Evolutionary conservation across 1,140 invertebrate species (phyloP).

Genomic region (Drosophila sechellia): DNA sequence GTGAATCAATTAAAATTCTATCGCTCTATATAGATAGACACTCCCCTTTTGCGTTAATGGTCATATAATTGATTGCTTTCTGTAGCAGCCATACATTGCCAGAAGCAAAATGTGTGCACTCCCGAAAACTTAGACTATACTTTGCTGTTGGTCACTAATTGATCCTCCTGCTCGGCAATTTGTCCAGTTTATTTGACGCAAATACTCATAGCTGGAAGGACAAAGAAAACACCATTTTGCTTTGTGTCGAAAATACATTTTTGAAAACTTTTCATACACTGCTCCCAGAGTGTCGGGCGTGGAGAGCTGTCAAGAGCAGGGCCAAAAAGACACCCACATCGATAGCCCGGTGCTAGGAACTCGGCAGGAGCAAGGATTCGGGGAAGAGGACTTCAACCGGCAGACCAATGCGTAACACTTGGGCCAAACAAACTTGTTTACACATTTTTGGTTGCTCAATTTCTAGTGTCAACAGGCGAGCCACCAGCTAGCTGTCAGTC

Average conservation of each 20-base stretch:
- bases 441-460: conserved; percentile 82
- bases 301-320: conserved; percentile 65
- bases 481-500: conserved; percentile 46
- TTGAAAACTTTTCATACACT: conserved; percentile 44
- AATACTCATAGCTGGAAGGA: conserved; percentile 33
- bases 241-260: conserved; percentile 54
- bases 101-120: background rate
- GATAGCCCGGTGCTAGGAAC: conserved; percentile 13
- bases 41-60: background rate
- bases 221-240: conserved; percentile 44
- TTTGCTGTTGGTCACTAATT: conserved; percentile 47
- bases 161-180: conserved; percentile 45
- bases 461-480: conserved; percentile 79
- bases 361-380: conserved; percentile 2
- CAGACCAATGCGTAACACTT: conserved; percentile 60
- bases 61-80: conserved; percentile 34
- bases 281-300: conserved; percentile 36
- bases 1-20: background rate
- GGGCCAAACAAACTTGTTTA: conserved; percentile 78
- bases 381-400: conserved; percentile 6
- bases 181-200: conserved; percentile 66
- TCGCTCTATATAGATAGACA: background rate
- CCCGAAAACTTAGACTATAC: conserved; percentile 2
- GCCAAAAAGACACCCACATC: conserved; percentile 33
- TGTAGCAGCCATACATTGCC: background rate